Percentiles rank a stretch among this genome's conserved stretches.
Conservation (phyloP, 2,797 vertebrate species). For the Varecia variegata region DNA sequence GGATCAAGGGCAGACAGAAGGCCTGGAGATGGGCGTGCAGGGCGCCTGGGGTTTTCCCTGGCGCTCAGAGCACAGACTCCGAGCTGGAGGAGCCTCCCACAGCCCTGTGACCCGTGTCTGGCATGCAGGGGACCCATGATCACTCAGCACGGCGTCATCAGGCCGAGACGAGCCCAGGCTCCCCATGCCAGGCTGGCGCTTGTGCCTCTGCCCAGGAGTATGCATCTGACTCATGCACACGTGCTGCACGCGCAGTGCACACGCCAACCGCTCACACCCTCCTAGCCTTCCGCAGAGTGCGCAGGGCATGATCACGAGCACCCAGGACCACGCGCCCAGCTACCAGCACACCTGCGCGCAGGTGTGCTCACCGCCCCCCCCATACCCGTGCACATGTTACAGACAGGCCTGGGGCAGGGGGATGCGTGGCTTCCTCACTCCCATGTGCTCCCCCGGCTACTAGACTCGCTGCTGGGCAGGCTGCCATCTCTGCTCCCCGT, state of each 20-base stretch:
- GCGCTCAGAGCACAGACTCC: background rate
- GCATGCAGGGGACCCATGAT: background rate
- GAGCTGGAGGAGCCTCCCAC: background rate
- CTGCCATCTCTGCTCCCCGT: background rate
- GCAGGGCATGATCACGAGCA: background rate
- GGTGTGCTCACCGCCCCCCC: background rate
- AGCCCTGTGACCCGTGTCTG: background rate
- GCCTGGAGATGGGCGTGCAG: background rate
- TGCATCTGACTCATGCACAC: background rate
- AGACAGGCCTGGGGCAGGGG: background rate
- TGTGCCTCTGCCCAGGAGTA: background rate
- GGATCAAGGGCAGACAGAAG: conserved; percentile 58
- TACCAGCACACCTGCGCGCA: background rate
- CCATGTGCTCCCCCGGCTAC: background rate
- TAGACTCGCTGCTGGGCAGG: background rate
- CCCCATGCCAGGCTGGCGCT: background rate
- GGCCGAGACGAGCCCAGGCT: background rate
- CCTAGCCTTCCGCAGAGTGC: accelerated
- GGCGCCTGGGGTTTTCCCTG: background rate
- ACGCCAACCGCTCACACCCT: background rate
- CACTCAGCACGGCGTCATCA: background rate
- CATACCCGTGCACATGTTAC: background rate
- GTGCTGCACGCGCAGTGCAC: background rate
- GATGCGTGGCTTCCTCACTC: background rate
- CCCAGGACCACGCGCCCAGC: accelerated